Conservation (phyloP, 2,797 vertebrate species). For the Trematomus bernacchii region DNA sequence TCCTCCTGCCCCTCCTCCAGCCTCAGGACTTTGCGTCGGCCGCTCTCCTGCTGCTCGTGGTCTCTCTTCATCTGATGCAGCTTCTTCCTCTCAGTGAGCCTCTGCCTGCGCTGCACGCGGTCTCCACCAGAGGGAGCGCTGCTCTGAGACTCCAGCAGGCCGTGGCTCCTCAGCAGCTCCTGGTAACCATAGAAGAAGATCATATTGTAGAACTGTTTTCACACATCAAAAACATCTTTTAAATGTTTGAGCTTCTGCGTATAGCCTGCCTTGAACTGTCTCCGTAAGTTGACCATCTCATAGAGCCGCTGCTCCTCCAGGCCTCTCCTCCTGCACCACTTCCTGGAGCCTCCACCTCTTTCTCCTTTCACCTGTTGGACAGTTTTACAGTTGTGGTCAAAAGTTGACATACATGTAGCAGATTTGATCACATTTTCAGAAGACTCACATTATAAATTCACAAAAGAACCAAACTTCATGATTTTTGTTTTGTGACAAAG, state of each 20-base stretch:
- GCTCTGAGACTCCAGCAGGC: conserved; percentile 78
- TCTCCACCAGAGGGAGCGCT: conserved; percentile 50
- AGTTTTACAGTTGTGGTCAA: background rate
- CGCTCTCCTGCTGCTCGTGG: conserved; percentile 83
- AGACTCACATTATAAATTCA: too few species aligned
- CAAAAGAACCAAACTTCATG: too few species aligned
- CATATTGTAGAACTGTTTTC: background rate
- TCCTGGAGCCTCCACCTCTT: conserved; percentile 83
- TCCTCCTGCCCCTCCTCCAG: conserved; percentile 84
- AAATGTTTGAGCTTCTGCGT: background rate
- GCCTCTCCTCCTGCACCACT: conserved; percentile 92
- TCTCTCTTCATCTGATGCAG: conserved; percentile 89
- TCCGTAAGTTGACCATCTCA: conserved; percentile 92
- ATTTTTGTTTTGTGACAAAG: too few species aligned
- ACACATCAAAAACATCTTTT: background rate
- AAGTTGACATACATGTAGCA: too few species aligned
- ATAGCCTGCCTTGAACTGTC: conserved; percentile 91
- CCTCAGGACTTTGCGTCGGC: conserved; percentile 88
- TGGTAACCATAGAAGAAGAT: conserved; percentile 50
- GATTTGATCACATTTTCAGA: too few species aligned
- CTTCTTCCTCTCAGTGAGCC: conserved; percentile 84
- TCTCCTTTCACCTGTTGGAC: conserved; percentile 89
- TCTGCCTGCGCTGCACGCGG: conserved; percentile 80
- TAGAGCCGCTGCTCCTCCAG: conserved; percentile 94
- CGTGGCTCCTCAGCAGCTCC: conserved; percentile 89